A percentile compares a stretch with the other conserved stretches of the same genome.
Conservation (phyloP, 2,888 invertebrate genomes). For the Chloroclysta siterata region DNA sequence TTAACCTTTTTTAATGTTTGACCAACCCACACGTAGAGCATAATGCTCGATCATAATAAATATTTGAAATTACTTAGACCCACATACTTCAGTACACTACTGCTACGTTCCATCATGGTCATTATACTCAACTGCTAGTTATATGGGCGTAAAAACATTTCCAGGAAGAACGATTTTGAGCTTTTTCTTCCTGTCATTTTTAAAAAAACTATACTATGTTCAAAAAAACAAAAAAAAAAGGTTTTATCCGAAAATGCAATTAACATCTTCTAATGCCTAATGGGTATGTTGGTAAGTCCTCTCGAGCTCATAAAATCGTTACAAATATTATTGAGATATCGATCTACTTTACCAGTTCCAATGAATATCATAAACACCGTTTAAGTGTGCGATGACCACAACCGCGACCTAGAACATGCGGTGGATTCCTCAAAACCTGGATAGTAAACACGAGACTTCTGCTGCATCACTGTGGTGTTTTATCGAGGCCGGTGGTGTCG, state of each 20-base stretch:
- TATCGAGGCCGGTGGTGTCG: constrained; percentile 28
- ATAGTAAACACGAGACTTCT: constrained; percentile 23
- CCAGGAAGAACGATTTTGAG: too few relatives aligned
- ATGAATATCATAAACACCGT: background rate
- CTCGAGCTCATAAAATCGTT: too few relatives aligned
- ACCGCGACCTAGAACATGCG: constrained; percentile 28
- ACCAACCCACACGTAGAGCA: background rate
- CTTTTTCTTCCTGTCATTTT: too few relatives aligned
- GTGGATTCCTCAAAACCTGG: constrained; percentile 37
- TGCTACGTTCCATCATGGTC: too few relatives aligned
- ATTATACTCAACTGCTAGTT: too few relatives aligned
- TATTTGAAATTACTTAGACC: background rate
- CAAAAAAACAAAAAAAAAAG: too few relatives aligned
- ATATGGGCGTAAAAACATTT: too few relatives aligned
- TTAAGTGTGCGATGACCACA: constrained; percentile 29
- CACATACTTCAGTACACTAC: too few relatives aligned
- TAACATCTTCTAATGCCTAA: too few relatives aligned
- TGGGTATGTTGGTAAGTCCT: too few relatives aligned
- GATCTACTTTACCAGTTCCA: background rate
- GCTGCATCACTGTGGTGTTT: constrained; percentile 24
- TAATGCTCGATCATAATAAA: background rate
- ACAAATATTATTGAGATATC: background rate
- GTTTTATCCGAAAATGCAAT: too few relatives aligned
- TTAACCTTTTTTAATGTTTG: constrained; percentile 3
- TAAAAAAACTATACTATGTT: too few relatives aligned